phyloP scores from a whole-genome alignment of 2,113 vertebrate species.

The Egretta garzetta region DNA sequence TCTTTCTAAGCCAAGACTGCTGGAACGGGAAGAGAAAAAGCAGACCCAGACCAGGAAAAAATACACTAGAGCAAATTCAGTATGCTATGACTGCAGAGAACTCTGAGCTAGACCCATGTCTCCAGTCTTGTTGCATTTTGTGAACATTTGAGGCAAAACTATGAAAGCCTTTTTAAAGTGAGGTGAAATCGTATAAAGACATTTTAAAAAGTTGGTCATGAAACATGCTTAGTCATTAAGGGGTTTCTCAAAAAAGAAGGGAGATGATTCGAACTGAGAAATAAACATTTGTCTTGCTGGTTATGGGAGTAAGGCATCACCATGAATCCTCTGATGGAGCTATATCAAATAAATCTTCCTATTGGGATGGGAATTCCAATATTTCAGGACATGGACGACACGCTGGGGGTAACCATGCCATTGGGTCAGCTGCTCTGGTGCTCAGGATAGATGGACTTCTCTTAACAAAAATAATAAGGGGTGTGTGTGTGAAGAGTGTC shows the following conservation, averaged over 20 bases:
- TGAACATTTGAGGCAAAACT: neutral
- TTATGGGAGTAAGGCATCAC: neutral
- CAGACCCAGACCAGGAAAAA: neutral
- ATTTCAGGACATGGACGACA: neutral
- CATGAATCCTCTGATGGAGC: neutral
- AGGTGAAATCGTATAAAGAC: neutral
- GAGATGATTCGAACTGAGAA: neutral
- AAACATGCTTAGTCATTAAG: neutral
- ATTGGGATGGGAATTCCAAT: neutral
- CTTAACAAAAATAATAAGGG: neutral
- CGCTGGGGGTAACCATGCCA: neutral
- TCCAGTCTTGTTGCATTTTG: neutral
- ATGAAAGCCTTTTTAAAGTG: neutral
- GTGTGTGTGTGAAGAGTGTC: neutral
- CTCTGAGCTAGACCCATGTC: neutral
- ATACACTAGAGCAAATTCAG: neutral
- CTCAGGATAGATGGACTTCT: neutral
- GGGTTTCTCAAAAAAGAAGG: neutral
- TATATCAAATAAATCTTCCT: neutral
- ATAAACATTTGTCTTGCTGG: neutral
- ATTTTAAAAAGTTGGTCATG: neutral
- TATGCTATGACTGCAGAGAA: accelerated
- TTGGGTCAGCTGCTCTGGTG: neutral
- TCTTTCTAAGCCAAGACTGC: neutral
- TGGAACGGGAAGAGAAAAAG: neutral